Percentiles rank a stretch among this genome's conserved stretches.
Conservation (phyloP, 2,113 vertebrate species). For the Artemisiospiza belli region DNA sequence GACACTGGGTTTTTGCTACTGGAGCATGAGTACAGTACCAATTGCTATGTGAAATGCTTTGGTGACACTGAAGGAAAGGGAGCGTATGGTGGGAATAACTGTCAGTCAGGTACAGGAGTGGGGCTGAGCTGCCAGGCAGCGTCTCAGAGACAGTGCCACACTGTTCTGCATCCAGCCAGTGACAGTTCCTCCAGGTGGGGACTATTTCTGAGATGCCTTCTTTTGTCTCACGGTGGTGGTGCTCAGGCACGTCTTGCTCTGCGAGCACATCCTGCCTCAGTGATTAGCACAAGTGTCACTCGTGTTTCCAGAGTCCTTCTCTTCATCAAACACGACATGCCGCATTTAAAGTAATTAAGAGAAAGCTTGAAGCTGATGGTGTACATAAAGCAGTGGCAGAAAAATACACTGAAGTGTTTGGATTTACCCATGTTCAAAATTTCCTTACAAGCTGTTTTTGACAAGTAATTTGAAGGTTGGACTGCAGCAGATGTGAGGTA, state of each 20-base stretch:
- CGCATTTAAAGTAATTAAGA: neutral
- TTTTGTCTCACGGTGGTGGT: neutral
- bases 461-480: neutral
- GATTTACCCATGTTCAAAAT: neutral
- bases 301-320: neutral
- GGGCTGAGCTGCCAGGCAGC: neutral
- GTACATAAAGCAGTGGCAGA: neutral
- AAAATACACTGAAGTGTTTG: neutral
- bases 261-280: neutral
- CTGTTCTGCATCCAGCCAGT: neutral
- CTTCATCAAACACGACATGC: neutral
- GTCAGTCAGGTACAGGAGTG: neutral
- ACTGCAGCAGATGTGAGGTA: neutral
- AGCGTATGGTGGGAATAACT: neutral
- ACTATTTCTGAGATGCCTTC: neutral
- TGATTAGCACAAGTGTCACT: neutral
- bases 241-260: neutral
- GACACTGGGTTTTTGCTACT: neutral
- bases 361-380: neutral
- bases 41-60: neutral
- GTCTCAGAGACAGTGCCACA: neutral
- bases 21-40: neutral
- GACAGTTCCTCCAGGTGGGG: neutral
- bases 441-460: neutral
- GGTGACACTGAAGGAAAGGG: neutral